Base-by-base conservation (phyloP, 1,140 invertebrate genomes). In the Diuraphis noxia region DNA sequence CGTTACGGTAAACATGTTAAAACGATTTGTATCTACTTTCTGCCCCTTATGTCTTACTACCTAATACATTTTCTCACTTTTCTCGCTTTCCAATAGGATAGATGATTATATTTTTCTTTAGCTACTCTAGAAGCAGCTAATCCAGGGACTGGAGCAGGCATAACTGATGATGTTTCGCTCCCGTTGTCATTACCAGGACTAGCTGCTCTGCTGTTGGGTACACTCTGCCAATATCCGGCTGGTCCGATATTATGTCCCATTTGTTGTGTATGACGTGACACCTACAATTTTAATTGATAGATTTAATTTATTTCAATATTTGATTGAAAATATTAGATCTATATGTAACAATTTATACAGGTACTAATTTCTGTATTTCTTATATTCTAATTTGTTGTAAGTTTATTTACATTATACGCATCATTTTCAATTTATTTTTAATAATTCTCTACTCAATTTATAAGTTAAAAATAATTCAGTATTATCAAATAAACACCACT, bases 31-130 rank as follows among this genome's bases (percentile, higher is more conserved):
- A 34, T 72, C n/a, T 72, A 41, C 3, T 82, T 30, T 43, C 38
- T 40, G 52, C 36, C 1, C 0, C 36, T 13, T 21, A 23, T 46
- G 30, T 79, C 43, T 46, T 4, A 43, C 10, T 23, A 46, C 41
- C 19, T 13, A 72, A 34, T n/a, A n/a, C n/a, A n/a, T 34, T 2
- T n/a, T 82, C 89, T 92, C 85, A 93, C 93, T 92, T 93, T 93
- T 92, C 96, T 95, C 0, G 97, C 97, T 92, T 97, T 96, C 97
- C 97, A 98, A 93, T 97, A 97, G 79, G 96, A 97, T 63, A 97
- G 95, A 94, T 97, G 97, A 92, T 96, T 96, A 94, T 97, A 97
- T 92, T 93, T 93, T 2, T 92, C 91, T 72, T 88, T 91, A 85
- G 79, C 91, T 21, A 89, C 92, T 92, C 43, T 92, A 77, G 88